These are phyloP conservation scores for Mamestra configurata DNA, from an alignment of 1,140 invertebrate species.

Conservation along the genomic window DNA sequence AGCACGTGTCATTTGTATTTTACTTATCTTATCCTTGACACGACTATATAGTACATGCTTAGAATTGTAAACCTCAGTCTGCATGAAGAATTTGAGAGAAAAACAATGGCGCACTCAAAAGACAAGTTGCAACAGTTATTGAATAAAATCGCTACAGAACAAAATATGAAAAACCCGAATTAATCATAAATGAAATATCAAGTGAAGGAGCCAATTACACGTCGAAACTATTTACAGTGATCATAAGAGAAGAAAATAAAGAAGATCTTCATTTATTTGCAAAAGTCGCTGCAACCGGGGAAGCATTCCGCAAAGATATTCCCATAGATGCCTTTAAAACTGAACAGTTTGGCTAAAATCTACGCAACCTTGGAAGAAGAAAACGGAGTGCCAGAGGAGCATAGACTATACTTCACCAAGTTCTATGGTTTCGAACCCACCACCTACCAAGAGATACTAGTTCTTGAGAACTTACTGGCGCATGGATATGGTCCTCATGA, in stretches of 20 bases:
- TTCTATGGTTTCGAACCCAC: slow-evolving; percentile 49
- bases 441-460: slow-evolving; percentile 48
- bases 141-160: background rate
- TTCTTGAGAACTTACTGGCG: slow-evolving; percentile 58
- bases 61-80: no score
- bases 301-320: slow-evolving; percentile 44
- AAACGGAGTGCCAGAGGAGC: slow-evolving; percentile 8
- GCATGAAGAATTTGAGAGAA: no score
- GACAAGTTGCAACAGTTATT: background rate
- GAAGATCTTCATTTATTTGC: slow-evolving; percentile 49
- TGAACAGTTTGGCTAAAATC: slow-evolving; percentile 56
- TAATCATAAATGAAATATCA: slow-evolving; percentile 9
- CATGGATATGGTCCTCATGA: slow-evolving; percentile 53
- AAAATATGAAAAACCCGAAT: background rate
- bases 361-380: background rate
- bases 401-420: slow-evolving; percentile 51
- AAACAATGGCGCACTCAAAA: background rate
- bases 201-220: slow-evolving; percentile 39
- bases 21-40: no score
- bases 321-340: slow-evolving; percentile 46
- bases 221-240: slow-evolving; percentile 17
- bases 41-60: no score
- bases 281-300: slow-evolving; percentile 60
- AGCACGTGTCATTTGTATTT: no score
- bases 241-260: background rate